Evolutionary conservation across 2,797 vertebrate genomes (phyloP).

Genomic region (Lepilemur septentrionalis): DNA sequence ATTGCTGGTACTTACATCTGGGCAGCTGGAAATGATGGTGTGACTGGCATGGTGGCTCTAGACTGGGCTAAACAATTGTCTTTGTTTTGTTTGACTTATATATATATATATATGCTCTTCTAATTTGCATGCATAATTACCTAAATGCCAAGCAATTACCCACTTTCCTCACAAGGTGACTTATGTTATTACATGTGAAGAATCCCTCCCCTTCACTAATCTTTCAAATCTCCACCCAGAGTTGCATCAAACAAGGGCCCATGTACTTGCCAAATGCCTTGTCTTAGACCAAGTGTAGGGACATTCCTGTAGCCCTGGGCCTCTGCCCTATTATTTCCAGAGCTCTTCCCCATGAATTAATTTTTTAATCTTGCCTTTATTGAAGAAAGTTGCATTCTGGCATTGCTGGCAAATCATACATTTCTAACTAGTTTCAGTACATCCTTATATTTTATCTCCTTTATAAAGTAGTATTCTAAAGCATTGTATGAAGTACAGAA

Average conservation of each 20-base stretch:
- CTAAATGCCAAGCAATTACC: constrained; percentile 72
- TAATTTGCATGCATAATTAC: constrained; percentile 75
- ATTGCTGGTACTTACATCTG: constrained; percentile 71
- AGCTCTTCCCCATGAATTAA: background rate
- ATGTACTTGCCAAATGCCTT: background rate
- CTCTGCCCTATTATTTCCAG: background rate
- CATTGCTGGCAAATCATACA: background rate
- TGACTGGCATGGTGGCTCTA: constrained; percentile 64
- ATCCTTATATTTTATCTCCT: background rate
- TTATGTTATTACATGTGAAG: constrained; percentile 19
- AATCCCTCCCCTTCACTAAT: constrained; percentile 62
- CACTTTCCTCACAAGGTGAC: constrained; percentile 71
- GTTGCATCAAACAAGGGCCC: constrained; percentile 30
- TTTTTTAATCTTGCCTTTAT: background rate
- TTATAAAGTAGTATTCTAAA: background rate
- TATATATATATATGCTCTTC: constrained; percentile 58
- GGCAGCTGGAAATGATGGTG: constrained; percentile 50
- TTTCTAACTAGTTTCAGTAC: background rate
- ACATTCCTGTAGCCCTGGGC: constrained; percentile 7
- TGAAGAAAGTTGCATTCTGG: background rate
- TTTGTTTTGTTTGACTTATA: constrained; percentile 58
- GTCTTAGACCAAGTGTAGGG: background rate
- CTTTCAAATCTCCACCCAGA: constrained; percentile 53
- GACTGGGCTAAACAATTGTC: constrained; percentile 40
- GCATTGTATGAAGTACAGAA: background rate